Evolutionary conservation across 2,113 vertebrate genomes (phyloP).

Genomic region (Rhinopithecus roxellana): DNA sequence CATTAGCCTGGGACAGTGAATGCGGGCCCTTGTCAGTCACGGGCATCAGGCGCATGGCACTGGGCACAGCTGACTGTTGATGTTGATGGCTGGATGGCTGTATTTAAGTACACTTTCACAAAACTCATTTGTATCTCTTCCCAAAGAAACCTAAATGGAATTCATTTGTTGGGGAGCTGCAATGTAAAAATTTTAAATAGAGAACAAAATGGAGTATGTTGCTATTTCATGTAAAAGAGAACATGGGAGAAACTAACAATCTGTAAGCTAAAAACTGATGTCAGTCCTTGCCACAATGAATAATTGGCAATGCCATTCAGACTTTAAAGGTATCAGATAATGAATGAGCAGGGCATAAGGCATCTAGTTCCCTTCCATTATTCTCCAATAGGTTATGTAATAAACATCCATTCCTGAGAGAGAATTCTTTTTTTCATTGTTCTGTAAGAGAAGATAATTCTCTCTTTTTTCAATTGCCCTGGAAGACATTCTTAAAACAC

Average conservation of each 20-base stretch:
- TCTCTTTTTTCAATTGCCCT: constrained; percentile 11
- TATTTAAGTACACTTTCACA: neutral
- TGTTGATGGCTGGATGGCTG: neutral
- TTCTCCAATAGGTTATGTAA: neutral
- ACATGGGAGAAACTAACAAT: neutral
- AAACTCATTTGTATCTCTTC: neutral
- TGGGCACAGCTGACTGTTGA: neutral
- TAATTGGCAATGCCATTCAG: neutral
- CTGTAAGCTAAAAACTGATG: neutral
- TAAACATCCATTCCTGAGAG: neutral
- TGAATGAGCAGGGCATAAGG: neutral
- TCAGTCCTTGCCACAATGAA: neutral
- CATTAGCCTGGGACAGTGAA: neutral
- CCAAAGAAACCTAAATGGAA: neutral
- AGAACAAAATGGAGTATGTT: neutral
- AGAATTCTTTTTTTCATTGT: constrained; percentile 18
- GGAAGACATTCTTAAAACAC: neutral
- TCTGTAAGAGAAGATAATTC: neutral
- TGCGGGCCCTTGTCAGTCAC: neutral
- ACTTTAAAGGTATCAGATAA: neutral
- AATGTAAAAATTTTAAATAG: neutral
- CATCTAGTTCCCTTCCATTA: neutral
- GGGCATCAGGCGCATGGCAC: neutral
- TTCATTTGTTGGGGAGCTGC: neutral
- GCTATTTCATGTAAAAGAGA: neutral